Evolutionary conservation across 2,113 vertebrate species (phyloP), one percentile per base, ranked within the genome.

Genomic region (Psammodynastes pulverulentus): DNA sequence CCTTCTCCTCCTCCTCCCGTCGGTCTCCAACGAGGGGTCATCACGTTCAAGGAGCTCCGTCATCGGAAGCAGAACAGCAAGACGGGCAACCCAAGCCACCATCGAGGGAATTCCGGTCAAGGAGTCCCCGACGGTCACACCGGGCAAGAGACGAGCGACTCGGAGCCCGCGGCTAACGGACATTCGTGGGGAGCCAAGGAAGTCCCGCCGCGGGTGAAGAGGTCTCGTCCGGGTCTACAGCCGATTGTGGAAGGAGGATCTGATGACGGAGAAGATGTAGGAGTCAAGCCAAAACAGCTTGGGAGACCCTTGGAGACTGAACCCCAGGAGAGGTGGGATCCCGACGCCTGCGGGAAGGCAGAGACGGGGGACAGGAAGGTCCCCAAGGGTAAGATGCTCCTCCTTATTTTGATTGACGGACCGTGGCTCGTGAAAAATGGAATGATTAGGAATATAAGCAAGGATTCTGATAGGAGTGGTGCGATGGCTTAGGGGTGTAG

Each of bases 11-110:
- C 4, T 53, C 15, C 39, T 13, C 95, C 94, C 29, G 92, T 94
- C 29, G 92, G 93, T 90, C 49, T 58, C 8, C 97, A 97, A 34
- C 97, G 98, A 46, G 98, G 98, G 91, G 97, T 98, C 94, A 99
- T 98, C 23, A 99, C 98, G 0, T 99, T 99, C 96, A 98, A 98
- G 96, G 99, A 99, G 96, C 96, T 99, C 91, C 97, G 99, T 21
- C 97, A 98, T 94, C 97, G 98, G 53, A 98, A 98, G 95, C 97
- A 96, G 94, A 94, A 89, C 91, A 95, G 93, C 15, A 54, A 92
- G 97, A 96, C 34, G 97, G 97, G 97, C 96, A 97, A 94, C 79
- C 53, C 0, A 0, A 58, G 0, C 8, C 72, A 49, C 48, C 56
- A 2, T 0, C 52, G 9, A 17, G 1, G 0, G 8, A 17, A 54